Conservation (phyloP, 2,888 invertebrate species). For the Apodemia mormo region DNA sequence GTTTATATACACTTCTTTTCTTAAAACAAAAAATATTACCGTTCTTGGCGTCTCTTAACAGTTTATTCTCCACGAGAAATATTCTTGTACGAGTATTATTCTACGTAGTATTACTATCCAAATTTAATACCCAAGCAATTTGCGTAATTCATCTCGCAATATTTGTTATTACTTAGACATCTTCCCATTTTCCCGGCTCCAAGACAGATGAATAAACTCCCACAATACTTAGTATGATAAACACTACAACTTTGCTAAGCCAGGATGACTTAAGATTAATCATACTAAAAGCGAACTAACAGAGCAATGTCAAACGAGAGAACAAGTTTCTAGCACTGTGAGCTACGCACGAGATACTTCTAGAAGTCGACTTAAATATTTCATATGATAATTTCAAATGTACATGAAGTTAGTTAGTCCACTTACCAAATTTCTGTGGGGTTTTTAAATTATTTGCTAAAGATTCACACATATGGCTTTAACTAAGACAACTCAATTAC, state of each 20-base stretch:
- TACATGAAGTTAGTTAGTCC: neutral
- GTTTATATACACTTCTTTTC: too few species aligned
- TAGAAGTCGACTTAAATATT: neutral
- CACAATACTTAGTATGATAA: constrained; percentile 18
- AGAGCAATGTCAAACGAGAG: constrained; percentile 11
- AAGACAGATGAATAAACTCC: constrained; percentile 17
- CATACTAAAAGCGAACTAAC: constrained; percentile 18
- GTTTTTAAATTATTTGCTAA: too few species aligned
- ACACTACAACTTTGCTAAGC: constrained; percentile 17
- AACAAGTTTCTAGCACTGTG: constrained; percentile 9
- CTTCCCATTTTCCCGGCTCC: constrained; percentile 17
- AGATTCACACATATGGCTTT: too few species aligned
- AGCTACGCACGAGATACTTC: neutral
- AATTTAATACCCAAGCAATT: constrained; percentile 2
- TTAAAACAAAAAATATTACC: too few species aligned
- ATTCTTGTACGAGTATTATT: neutral
- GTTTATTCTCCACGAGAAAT: neutral
- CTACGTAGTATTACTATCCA: neutral
- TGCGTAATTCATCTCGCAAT: constrained; percentile 15
- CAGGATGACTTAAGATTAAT: constrained; percentile 18
- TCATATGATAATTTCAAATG: neutral
- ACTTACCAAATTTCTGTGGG: too few species aligned
- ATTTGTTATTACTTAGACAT: constrained; percentile 13
- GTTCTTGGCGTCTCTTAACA: too few species aligned
- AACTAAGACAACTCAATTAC: too few species aligned